Percentiles rank a stretch among this genome's conserved stretches.
phyloP scores from a whole-genome alignment of 2,113 vertebrate genomes.

The Chaetorhynchus papuensis region DNA sequence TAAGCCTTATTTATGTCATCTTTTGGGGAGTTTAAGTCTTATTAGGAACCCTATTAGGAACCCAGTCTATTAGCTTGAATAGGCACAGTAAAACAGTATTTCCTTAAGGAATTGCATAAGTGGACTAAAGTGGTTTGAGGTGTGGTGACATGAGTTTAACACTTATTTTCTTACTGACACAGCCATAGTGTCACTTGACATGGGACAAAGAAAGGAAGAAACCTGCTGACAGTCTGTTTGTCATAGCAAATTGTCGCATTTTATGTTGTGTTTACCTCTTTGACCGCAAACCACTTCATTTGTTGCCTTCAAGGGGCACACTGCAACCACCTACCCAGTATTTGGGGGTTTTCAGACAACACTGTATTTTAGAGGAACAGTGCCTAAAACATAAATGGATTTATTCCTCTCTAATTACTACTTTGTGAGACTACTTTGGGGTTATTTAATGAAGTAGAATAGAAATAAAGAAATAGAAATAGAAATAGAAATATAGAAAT shows the following conservation, averaged over 20 bases:
- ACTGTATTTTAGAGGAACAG: not conserved
- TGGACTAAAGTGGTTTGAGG: not conserved
- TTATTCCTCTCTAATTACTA: not conserved
- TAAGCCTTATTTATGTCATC: not conserved
- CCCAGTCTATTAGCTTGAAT: not conserved
- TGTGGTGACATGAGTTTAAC: not conserved
- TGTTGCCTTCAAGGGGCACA: not conserved
- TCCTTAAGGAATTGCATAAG: not conserved
- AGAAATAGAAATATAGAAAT: not conserved
- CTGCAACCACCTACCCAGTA: not conserved
- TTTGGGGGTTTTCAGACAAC: not conserved
- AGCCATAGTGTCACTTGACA: not conserved
- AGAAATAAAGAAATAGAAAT: not conserved
- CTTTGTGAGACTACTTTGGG: not conserved
- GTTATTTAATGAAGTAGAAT: not conserved
- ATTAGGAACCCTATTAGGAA: not conserved
- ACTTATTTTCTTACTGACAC: not conserved
- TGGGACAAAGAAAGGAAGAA: not conserved
- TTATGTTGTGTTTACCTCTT: not conserved
- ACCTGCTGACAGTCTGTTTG: not conserved
- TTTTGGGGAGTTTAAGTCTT: not conserved
- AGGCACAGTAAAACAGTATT: not conserved
- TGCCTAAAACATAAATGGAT: not conserved
- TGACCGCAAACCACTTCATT: not conserved
- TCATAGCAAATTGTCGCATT: not conserved